phyloP scores from a whole-genome alignment of 2,113 vertebrate species.

The Corythornis cristatus region DNA sequence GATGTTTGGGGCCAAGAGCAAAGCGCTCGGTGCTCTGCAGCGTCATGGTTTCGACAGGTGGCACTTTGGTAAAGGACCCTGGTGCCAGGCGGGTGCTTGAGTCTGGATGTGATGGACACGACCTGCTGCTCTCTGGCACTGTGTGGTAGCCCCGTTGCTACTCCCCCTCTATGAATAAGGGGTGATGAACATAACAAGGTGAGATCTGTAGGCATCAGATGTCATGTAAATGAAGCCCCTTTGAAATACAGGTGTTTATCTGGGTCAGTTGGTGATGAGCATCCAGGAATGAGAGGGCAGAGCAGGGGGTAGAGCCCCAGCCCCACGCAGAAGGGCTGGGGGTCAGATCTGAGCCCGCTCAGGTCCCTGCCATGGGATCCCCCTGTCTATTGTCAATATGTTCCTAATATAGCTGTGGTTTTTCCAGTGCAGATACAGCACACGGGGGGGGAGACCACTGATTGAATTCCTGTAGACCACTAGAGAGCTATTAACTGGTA shows the following conservation, averaged over 20 bases:
- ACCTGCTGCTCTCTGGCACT: background rate
- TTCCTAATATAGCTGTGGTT: background rate
- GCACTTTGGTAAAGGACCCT: background rate
- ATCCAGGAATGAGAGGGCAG: background rate
- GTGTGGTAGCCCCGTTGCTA: background rate
- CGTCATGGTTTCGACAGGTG: background rate
- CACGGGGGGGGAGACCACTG: background rate
- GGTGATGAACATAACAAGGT: background rate
- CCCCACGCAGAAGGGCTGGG: background rate
- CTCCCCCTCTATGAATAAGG: background rate
- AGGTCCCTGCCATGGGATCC: background rate
- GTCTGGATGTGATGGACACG: background rate
- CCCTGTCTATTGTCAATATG: background rate
- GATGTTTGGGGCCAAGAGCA: background rate
- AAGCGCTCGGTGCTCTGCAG: background rate
- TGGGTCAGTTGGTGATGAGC: background rate
- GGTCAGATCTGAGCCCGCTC: background rate
- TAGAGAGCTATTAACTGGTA: slow-evolving; percentile 23
- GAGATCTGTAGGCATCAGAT: background rate
- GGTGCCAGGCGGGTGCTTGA: background rate
- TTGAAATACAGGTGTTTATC: background rate
- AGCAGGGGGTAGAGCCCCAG: background rate
- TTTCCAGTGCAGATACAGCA: background rate
- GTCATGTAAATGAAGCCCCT: background rate
- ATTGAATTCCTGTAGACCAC: slow-evolving; percentile 20